A percentile compares a stretch with the other conserved stretches of the same genome.
phyloP scores from a whole-genome alignment of 2,797 vertebrate genomes.

The Muscicapa striata region DNA sequence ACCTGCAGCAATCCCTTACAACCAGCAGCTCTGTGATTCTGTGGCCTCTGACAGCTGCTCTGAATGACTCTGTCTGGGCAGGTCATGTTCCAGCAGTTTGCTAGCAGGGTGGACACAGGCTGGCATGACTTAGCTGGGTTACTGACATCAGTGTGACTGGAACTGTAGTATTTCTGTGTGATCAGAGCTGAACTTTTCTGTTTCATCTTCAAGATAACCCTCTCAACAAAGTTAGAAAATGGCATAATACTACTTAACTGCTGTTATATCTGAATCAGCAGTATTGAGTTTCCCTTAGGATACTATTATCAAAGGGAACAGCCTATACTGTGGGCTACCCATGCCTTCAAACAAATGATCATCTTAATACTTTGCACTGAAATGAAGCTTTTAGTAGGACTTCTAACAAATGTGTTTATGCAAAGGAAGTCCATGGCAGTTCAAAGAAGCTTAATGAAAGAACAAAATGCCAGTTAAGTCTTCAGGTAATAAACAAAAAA shows the following conservation, averaged over 20 bases:
- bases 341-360: neutral
- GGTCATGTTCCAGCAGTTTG: neutral
- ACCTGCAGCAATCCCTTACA: neutral
- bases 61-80: neutral
- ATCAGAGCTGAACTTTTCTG: neutral
- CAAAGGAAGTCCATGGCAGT: neutral
- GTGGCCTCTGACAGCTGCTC: neutral
- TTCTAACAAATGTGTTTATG: neutral
- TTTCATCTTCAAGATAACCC: neutral
- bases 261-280: neutral
- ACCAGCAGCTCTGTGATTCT: neutral
- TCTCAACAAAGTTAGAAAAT: neutral
- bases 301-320: neutral
- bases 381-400: neutral
- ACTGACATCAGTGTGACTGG: neutral
- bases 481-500: neutral
- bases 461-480: neutral
- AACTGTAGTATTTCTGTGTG: neutral
- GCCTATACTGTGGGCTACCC: neutral
- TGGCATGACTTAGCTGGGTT: neutral
- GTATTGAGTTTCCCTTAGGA: neutral
- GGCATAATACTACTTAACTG: neutral
- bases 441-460: neutral
- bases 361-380: neutral
- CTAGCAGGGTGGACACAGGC: neutral